A percentile compares a stretch with the other conserved stretches of the same genome.
Evolutionary conservation across 2,888 invertebrate species (phyloP).

Genomic region (Eupeodes latifasciatus): DNA sequence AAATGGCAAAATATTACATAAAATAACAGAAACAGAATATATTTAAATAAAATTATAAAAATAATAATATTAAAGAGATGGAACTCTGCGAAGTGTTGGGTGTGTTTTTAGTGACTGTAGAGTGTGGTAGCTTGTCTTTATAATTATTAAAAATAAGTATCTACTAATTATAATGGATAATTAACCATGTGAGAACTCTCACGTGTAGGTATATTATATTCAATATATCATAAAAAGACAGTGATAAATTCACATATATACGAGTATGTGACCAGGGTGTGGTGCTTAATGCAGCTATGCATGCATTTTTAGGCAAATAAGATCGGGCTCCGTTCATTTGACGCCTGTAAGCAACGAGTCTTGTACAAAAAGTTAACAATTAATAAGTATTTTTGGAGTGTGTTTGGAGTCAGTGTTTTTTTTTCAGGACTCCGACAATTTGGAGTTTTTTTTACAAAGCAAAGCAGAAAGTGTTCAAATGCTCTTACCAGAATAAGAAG

Average conservation of each 20-base stretch:
- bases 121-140: constrained; percentile 19
- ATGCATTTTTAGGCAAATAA: background rate
- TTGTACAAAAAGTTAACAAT: too few relatives aligned
- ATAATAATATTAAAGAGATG: constrained; percentile 37
- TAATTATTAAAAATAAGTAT: background rate
- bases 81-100: constrained; percentile 40
- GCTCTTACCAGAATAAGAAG: too few relatives aligned
- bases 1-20: background rate
- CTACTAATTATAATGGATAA: background rate
- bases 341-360: too few relatives aligned
- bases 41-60: constrained; percentile 21
- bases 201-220: background rate
- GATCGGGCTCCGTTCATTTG: background rate
- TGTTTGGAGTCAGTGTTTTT: too few relatives aligned
- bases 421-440: too few relatives aligned
- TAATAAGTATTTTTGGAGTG: too few relatives aligned
- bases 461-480: too few relatives aligned
- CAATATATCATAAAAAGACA: background rate
- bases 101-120: constrained; percentile 54
- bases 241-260: background rate
- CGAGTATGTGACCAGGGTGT: background rate
- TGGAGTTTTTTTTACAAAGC: too few relatives aligned
- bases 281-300: background rate
- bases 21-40: constrained; percentile 15
- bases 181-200: background rate